These are phyloP conservation scores for Naso thynnoides DNA, from an alignment of 2,797 vertebrate genomes.

Conservation along the genomic window DNA sequence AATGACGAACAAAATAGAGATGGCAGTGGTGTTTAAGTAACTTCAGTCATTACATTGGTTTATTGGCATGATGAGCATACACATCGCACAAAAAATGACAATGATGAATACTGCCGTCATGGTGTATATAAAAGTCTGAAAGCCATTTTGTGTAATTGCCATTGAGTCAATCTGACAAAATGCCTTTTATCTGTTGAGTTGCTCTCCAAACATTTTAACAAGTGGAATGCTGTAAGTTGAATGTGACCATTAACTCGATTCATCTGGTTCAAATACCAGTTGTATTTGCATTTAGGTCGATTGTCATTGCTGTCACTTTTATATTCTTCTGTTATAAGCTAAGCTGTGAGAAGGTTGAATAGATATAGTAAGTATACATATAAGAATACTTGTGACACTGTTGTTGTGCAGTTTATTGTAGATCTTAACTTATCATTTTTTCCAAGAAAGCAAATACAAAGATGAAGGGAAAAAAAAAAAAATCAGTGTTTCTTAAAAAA, in stretches of 20 bases:
- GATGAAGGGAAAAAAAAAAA: constrained; percentile 43
- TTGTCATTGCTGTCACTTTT: constrained; percentile 23
- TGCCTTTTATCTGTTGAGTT: constrained; percentile 1
- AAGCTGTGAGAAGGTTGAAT: constrained; percentile 23
- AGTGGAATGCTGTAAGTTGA: neutral
- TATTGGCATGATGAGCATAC: too few species aligned
- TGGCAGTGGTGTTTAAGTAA: too few species aligned
- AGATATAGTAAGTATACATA: neutral
- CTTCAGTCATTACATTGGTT: too few species aligned
- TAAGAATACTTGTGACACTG: constrained; percentile 10
- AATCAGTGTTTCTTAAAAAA: constrained; percentile 59
- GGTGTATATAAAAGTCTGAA: constrained; percentile 5
- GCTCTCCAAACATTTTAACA: constrained; percentile 3
- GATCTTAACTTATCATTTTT: constrained; percentile 35
- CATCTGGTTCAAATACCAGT: constrained; percentile 22
- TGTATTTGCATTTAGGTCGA: constrained; percentile 6
- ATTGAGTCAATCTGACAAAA: constrained; percentile 12
- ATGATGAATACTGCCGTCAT: too few species aligned
- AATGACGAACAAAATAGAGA: neutral
- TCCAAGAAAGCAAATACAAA: constrained; percentile 56
- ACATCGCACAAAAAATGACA: too few species aligned
- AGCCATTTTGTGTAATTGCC: constrained; percentile 29
- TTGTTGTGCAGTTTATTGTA: constrained; percentile 26
- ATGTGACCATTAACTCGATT: constrained; percentile 29
- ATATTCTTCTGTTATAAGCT: constrained; percentile 15